phyloP scores from a whole-genome alignment of 1,140 invertebrate genomes.

The Cecropterus lyciades region DNA sequence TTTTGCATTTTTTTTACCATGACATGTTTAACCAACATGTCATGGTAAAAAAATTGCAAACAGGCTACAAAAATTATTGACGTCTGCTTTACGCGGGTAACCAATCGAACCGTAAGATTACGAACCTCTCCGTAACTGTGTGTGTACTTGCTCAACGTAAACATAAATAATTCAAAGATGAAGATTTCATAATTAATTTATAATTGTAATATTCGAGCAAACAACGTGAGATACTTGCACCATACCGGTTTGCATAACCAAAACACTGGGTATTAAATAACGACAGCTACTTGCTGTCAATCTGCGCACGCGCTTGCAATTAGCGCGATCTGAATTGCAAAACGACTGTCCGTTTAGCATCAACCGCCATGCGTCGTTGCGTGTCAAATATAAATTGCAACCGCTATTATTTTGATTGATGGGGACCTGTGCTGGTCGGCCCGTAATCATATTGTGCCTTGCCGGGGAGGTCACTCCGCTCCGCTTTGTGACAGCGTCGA shows the following conservation, averaged over 20 bases:
- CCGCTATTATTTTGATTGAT: constrained; percentile 65
- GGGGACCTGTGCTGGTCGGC: constrained; percentile 31
- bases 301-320: constrained; percentile 44
- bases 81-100: too few species aligned
- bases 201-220: constrained; percentile 19
- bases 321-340: constrained; percentile 60
- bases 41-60: too few species aligned
- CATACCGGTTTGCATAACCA: constrained; percentile 21
- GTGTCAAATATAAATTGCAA: constrained; percentile 63
- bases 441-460: constrained; percentile 24
- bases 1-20: too few species aligned
- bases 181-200: constrained; percentile 21
- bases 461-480: constrained; percentile 14
- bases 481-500: constrained; percentile 6
- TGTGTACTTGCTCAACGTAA: neutral
- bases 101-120: neutral
- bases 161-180: constrained; percentile 10
- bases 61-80: too few species aligned
- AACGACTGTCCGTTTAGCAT: constrained; percentile 56
- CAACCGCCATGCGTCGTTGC: constrained; percentile 50
- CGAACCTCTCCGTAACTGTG: neutral
- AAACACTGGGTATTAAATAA: constrained; percentile 30
- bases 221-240: constrained; percentile 9
- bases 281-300: constrained; percentile 47
- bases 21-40: too few species aligned